A percentile compares a stretch with the other conserved stretches of the same genome.
Evolutionary conservation across 1,140 invertebrate species (phyloP).

Genomic region (Sycophila sp.): DNA sequence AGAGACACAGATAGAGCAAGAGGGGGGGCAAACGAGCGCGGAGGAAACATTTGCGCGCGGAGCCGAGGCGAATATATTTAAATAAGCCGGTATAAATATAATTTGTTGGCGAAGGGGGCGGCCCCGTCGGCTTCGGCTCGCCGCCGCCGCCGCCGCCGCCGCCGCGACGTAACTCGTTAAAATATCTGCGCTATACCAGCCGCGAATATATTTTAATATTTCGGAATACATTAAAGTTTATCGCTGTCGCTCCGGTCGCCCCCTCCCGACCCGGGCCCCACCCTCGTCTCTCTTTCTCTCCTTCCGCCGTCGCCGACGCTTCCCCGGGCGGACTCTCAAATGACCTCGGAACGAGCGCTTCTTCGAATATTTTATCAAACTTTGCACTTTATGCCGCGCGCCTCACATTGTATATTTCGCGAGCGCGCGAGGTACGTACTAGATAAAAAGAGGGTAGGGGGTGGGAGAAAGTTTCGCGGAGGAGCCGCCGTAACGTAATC

Average conservation of each 20-base stretch:
- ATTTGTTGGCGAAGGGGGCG: conserved; percentile 52
- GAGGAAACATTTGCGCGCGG: conserved; percentile 50
- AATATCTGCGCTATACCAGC: conserved; percentile 57
- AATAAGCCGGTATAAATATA: conserved; percentile 64
- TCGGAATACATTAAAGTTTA: conserved; percentile 67
- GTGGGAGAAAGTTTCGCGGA: background rate
- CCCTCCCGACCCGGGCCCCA: conserved; percentile 6
- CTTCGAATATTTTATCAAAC: conserved; percentile 46
- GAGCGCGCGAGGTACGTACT: background rate
- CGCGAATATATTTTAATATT: conserved; percentile 66
- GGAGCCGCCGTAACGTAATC: conserved; percentile 18
- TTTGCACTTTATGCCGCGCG: conserved; percentile 45
- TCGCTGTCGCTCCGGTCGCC: conserved; percentile 49
- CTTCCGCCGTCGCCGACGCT: conserved; percentile 25
- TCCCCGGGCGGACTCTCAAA: conserved; percentile 36
- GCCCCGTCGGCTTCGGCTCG: conserved; percentile 20
- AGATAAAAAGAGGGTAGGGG: conserved; percentile 7
- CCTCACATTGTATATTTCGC: conserved; percentile 44
- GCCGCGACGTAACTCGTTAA: conserved; percentile 58
- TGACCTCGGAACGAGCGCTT: conserved; percentile 41
- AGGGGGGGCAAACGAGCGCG: conserved; percentile 39
- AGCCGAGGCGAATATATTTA: conserved; percentile 58
- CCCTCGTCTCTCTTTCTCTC: conserved; percentile 31
- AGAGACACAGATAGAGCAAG: conserved; percentile 2
- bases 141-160: conserved; percentile 47